These are phyloP conservation scores for Takifugu flavidus DNA, from an alignment of 2,113 vertebrate species.

Conservation along the genomic window DNA sequence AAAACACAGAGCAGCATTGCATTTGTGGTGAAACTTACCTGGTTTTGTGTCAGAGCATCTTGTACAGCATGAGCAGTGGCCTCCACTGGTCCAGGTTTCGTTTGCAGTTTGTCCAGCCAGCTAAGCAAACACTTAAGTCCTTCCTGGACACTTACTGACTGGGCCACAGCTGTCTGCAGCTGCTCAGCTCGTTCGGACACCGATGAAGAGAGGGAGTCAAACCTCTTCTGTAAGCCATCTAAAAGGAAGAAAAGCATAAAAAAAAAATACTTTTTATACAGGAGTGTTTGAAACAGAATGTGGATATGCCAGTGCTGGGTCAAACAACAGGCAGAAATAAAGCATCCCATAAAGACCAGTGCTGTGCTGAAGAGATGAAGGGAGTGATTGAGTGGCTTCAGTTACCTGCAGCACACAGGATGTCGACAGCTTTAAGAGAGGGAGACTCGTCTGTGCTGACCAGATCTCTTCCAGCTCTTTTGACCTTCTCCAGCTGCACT, in stretches of 20 bases:
- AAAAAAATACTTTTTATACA: too few relatives aligned
- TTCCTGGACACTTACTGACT: conserved; percentile 93
- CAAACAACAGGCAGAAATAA: background rate
- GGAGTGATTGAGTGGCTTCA: background rate
- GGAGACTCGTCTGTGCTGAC: conserved; percentile 83
- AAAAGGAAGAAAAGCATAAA: background rate
- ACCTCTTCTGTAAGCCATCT: conserved; percentile 83
- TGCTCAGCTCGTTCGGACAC: conserved; percentile 82
- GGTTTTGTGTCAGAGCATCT: conserved; percentile 83
- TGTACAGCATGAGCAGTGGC: conserved; percentile 83
- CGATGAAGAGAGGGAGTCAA: conserved; percentile 80
- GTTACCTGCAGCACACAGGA: conserved; percentile 85
- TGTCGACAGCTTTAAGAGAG: conserved; percentile 72
- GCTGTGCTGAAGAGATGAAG: background rate
- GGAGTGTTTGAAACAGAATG: background rate
- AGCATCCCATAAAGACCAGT: background rate
- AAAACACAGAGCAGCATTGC: too few relatives aligned
- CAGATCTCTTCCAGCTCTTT: conserved; percentile 81
- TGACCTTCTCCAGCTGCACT: conserved; percentile 91
- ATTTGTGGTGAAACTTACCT: conserved; percentile 67
- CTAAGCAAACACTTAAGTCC: conserved; percentile 84
- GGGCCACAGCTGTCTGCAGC: conserved; percentile 92
- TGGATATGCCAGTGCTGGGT: background rate
- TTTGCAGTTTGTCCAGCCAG: conserved; percentile 82
- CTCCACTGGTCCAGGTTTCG: conserved; percentile 64